Percentiles rank a stretch among this genome's conserved stretches.
phyloP scores from a whole-genome alignment of 2,113 vertebrate species.

The Abramis brama region DNA sequence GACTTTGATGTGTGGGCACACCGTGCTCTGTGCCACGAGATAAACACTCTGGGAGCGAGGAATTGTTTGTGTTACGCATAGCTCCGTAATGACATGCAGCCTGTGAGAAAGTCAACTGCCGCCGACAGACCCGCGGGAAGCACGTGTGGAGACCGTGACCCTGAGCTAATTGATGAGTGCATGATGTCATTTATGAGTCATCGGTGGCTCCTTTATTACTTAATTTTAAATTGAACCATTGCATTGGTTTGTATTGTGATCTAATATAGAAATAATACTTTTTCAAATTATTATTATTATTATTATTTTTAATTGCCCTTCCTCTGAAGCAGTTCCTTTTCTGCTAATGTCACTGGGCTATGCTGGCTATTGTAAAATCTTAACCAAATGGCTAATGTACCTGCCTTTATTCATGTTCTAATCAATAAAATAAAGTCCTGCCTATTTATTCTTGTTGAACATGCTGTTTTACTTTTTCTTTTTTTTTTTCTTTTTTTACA shows the following conservation, averaged over 20 bases:
- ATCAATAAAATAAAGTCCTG: not conserved
- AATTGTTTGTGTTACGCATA: constrained; percentile 75
- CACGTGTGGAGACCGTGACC: constrained; percentile 44
- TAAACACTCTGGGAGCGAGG: constrained; percentile 74
- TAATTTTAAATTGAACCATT: not conserved
- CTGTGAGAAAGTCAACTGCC: constrained; percentile 61
- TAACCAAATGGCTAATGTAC: not conserved
- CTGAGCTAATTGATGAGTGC: constrained; percentile 49
- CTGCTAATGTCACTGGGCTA: not conserved
- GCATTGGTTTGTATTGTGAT: not conserved
- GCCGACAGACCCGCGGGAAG: constrained; percentile 36
- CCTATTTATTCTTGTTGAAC: not conserved
- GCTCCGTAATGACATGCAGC: constrained; percentile 68
- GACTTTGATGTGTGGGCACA: constrained; percentile 81
- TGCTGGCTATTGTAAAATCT: not conserved
- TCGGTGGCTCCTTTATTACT: not conserved
- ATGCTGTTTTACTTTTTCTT: not conserved
- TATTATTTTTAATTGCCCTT: not conserved
- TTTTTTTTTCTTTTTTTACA: not conserved
- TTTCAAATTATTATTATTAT: not conserved
- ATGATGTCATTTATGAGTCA: constrained; percentile 34
- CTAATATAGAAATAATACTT: not conserved
- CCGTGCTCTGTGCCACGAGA: constrained; percentile 76
- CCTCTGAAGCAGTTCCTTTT: not conserved
- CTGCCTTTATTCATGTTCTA: not conserved